These are phyloP conservation scores for Eilema depressum DNA, from an alignment of 2,888 invertebrate species.

Conservation along the genomic window DNA sequence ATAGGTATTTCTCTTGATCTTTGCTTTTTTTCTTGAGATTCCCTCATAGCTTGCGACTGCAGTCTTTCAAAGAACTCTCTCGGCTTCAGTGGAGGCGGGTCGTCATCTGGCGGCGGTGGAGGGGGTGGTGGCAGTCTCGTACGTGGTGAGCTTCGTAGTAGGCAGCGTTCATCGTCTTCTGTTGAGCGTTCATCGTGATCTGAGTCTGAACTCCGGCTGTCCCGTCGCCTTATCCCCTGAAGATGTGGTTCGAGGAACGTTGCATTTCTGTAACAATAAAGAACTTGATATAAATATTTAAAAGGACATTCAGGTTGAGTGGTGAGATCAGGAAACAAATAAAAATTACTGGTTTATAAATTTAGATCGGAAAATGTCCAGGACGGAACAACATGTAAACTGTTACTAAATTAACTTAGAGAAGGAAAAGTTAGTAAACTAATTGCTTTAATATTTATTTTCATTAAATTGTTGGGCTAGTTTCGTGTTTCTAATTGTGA, in stretches of 20 bases:
- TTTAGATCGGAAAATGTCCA: too few species aligned
- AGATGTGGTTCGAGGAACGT: slow-evolving; percentile 92
- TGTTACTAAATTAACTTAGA: too few species aligned
- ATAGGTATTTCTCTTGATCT: slow-evolving; percentile 66
- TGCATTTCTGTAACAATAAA: slow-evolving; percentile 89
- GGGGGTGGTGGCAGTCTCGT: slow-evolving; percentile 80
- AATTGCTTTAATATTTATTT: too few species aligned
- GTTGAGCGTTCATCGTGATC: slow-evolving; percentile 84
- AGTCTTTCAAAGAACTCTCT: slow-evolving; percentile 85
- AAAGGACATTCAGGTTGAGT: too few species aligned
- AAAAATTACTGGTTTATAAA: too few species aligned
- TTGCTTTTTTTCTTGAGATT: slow-evolving; percentile 73
- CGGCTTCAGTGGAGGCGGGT: slow-evolving; percentile 85
- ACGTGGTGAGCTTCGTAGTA: slow-evolving; percentile 79
- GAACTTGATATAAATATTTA: not conserved
- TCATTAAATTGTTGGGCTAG: not conserved
- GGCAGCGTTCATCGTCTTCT: slow-evolving; percentile 81
- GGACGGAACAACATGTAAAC: too few species aligned
- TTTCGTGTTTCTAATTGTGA: too few species aligned
- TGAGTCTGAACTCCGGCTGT: slow-evolving; percentile 83
- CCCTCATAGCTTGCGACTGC: slow-evolving; percentile 83
- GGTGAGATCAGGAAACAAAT: too few species aligned
- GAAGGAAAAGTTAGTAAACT: too few species aligned
- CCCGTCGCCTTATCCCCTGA: slow-evolving; percentile 86
- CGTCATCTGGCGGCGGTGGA: slow-evolving; percentile 80